These are phyloP conservation scores for Conus canariensis DNA, from an alignment of 2,888 invertebrate genomes.

Conservation along the genomic window DNA sequence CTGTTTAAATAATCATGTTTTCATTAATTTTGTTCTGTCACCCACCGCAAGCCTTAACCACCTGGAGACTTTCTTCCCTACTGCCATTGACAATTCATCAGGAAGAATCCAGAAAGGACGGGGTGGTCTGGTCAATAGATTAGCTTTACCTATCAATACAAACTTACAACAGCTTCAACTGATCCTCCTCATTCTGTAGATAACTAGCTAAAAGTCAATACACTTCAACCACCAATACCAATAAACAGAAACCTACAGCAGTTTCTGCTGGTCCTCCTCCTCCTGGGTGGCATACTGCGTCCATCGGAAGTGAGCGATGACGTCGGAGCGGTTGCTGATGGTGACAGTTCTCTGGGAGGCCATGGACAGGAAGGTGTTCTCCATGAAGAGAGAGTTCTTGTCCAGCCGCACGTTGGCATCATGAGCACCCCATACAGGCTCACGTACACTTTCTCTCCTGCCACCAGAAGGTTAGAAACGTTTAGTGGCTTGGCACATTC, in stretches of 20 bases:
- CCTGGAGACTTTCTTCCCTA: too few relatives aligned
- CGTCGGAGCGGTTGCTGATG: constrained; percentile 76
- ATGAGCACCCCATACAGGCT: constrained; percentile 76
- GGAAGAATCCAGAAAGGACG: too few relatives aligned
- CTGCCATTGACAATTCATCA: too few relatives aligned
- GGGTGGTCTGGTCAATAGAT: too few relatives aligned
- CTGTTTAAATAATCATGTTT: too few relatives aligned
- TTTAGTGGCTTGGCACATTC: background rate
- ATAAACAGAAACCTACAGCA: constrained; percentile 57
- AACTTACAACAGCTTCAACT: too few relatives aligned
- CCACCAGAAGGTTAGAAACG: constrained; percentile 26
- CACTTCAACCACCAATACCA: too few relatives aligned
- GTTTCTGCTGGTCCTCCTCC: constrained; percentile 77
- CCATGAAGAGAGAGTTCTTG: constrained; percentile 77
- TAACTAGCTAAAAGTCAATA: too few relatives aligned
- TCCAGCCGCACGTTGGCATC: constrained; percentile 77
- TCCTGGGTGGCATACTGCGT: constrained; percentile 76
- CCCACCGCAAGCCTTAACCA: too few relatives aligned
- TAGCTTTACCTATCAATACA: too few relatives aligned
- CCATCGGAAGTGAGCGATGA: constrained; percentile 78
- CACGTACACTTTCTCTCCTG: constrained; percentile 77
- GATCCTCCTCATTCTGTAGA: too few relatives aligned
- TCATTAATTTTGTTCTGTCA: too few relatives aligned
- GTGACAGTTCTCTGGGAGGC: constrained; percentile 77
- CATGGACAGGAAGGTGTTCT: constrained; percentile 78